Percentiles rank a stretch among this genome's conserved stretches.
Conservation (phyloP, 2,888 invertebrate genomes). For the Netelia melanura region DNA sequence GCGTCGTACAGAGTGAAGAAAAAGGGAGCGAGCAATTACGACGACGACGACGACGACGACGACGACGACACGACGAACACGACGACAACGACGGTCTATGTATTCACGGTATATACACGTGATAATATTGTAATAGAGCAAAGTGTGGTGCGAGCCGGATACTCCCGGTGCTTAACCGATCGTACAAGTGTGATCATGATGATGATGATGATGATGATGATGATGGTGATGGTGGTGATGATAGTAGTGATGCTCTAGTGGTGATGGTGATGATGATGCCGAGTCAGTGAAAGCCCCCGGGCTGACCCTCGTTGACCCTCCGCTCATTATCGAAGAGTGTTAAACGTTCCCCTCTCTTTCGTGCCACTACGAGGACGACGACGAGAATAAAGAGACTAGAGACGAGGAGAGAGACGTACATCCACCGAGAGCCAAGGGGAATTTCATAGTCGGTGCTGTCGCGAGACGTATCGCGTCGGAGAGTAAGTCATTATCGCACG, state of each 20-base stretch:
- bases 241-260: constrained; percentile 37
- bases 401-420: neutral
- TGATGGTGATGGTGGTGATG: constrained; percentile 69
- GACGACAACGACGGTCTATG: constrained; percentile 11
- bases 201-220: constrained; percentile 34
- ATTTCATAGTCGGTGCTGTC: constrained; percentile 15
- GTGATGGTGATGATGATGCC: constrained; percentile 70
- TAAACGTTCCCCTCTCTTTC: constrained; percentile 24
- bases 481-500: constrained; percentile 58
- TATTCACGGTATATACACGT: constrained; percentile 27
- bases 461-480: constrained; percentile 6
- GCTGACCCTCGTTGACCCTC: constrained; percentile 73
- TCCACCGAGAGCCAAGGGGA: constrained; percentile 36
- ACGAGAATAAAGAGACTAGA: constrained; percentile 10
- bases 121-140: constrained; percentile 55
- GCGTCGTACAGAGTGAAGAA: constrained; percentile 4
- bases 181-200: constrained; percentile 67
- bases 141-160: constrained; percentile 71
- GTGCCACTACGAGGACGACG: constrained; percentile 16
- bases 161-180: constrained; percentile 70
- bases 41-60: constrained; percentile 8
- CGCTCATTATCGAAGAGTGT: constrained; percentile 68
- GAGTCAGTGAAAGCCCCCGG: constrained; percentile 77
- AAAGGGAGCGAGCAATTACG: constrained; percentile 33
- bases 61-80: constrained; percentile 17